Percentiles rank a stretch among this genome's conserved stretches.
phyloP scores from a whole-genome alignment of 1,140 invertebrate genomes.

The Nilaparvata lugens region DNA sequence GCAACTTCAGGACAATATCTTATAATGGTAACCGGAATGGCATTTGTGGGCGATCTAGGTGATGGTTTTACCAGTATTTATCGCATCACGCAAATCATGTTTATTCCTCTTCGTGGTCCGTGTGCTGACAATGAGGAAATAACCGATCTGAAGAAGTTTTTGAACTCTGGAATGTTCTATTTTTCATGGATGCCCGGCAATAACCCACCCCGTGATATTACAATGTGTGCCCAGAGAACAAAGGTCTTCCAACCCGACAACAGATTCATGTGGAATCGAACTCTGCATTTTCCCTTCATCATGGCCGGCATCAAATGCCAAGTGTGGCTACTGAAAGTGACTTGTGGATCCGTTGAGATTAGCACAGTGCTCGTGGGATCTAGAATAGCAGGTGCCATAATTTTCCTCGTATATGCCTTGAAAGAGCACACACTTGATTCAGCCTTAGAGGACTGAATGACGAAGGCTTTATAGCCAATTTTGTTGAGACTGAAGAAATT shows the following conservation, averaged over 20 bases:
- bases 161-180: constrained; percentile 95
- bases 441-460: constrained; percentile 98
- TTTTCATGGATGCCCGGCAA: constrained; percentile 67
- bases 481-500: constrained; percentile 98
- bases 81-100: constrained; percentile 81
- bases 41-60: constrained; percentile 87
- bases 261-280: constrained; percentile 59
- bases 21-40: constrained; percentile 60
- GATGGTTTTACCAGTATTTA: constrained; percentile 93
- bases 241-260: constrained; percentile 77
- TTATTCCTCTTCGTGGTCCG: constrained; percentile 75
- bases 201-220: constrained; percentile 58
- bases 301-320: constrained; percentile 80
- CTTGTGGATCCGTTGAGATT: constrained; percentile 94
- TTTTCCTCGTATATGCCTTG: constrained; percentile 91
- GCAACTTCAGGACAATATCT: neutral
- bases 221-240: constrained; percentile 80
- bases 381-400: constrained; percentile 81
- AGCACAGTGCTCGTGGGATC: constrained; percentile 93
- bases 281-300: constrained; percentile 84
- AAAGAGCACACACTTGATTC: constrained; percentile 90
- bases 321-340: constrained; percentile 83
- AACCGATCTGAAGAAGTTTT: constrained; percentile 70
- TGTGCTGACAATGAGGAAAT: constrained; percentile 66
- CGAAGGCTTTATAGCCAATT: constrained; percentile 98